phyloP scores from a whole-genome alignment of 1,140 invertebrate genomes.

The Drosophila subpulchrella region DNA sequence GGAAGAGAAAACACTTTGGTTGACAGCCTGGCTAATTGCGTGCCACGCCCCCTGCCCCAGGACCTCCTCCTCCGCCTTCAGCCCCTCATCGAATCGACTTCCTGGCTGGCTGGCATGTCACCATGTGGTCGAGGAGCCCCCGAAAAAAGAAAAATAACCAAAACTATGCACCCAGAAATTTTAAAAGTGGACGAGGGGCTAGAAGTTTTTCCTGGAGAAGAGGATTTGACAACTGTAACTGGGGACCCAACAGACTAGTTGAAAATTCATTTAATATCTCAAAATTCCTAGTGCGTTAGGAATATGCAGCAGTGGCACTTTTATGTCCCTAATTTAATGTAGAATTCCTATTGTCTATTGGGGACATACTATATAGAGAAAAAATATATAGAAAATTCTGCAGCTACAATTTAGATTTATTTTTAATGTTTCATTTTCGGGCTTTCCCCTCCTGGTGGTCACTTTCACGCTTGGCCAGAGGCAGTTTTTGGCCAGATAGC shows the following conservation, averaged over 20 bases:
- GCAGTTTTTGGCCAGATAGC: conserved; percentile 32
- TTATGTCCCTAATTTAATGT: conserved; percentile 55
- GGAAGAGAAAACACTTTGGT: conserved; percentile 66
- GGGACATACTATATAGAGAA: conserved; percentile 10
- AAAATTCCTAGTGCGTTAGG: conserved; percentile 51
- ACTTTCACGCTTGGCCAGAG: conserved; percentile 67
- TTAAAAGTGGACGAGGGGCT: neutral
- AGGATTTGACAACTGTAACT: conserved; percentile 50
- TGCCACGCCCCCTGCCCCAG: conserved; percentile 45
- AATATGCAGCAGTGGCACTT: conserved; percentile 28
- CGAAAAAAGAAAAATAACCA: conserved; percentile 40
- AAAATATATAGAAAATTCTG: conserved; percentile 4
- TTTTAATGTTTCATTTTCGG: conserved; percentile 65
- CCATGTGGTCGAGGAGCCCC: conserved; percentile 39
- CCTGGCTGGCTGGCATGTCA: conserved; percentile 26
- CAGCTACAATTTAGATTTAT: conserved; percentile 74
- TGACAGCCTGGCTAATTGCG: conserved; percentile 79
- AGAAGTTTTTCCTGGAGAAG: neutral
- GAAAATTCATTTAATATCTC: conserved; percentile 73
- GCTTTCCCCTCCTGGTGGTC: conserved; percentile 26
- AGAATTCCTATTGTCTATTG: conserved; percentile 61
- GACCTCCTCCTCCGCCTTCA: neutral
- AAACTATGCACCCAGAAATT: conserved; percentile 55
- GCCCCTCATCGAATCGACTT: conserved; percentile 41
- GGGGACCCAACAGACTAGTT: conserved; percentile 59